These are phyloP conservation scores for Plusia festucae DNA, from an alignment of 2,888 invertebrate genomes.

Conservation along the genomic window DNA sequence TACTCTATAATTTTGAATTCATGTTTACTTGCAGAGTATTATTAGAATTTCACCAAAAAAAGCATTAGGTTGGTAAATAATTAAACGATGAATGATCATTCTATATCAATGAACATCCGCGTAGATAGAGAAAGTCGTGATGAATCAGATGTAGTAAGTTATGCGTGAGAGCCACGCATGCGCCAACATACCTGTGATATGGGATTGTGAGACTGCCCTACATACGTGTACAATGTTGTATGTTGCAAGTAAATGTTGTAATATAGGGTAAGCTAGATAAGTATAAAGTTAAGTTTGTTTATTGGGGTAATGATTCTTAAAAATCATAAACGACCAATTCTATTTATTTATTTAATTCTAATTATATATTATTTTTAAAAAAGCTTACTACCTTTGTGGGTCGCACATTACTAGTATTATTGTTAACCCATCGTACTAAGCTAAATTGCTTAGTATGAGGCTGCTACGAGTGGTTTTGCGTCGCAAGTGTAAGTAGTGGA, in stretches of 20 bases:
- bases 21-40: conserved; percentile 9
- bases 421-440: no score
- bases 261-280: not conserved
- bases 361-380: no score
- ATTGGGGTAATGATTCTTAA: no score
- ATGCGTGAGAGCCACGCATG: conserved; percentile 34
- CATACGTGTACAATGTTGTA: conserved; percentile 16
- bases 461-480: no score
- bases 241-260: conserved; percentile 1
- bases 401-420: no score
- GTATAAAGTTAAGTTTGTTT: not conserved
- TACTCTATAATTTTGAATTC: conserved; percentile 5
- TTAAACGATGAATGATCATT: conserved; percentile 33
- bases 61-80: conserved; percentile 16
- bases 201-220: conserved; percentile 42
- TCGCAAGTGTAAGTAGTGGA: no score
- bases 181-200: conserved; percentile 35
- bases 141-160: conserved; percentile 52
- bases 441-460: no score
- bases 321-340: no score
- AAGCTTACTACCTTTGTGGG: no score
- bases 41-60: conserved; percentile 16
- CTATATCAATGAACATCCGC: conserved; percentile 41
- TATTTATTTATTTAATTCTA: no score
- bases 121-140: conserved; percentile 57